Evolutionary conservation across 2,113 vertebrate genomes (phyloP), one percentile per base, ranked within the genome.

Genomic region (Lutjanus erythropterus): DNA sequence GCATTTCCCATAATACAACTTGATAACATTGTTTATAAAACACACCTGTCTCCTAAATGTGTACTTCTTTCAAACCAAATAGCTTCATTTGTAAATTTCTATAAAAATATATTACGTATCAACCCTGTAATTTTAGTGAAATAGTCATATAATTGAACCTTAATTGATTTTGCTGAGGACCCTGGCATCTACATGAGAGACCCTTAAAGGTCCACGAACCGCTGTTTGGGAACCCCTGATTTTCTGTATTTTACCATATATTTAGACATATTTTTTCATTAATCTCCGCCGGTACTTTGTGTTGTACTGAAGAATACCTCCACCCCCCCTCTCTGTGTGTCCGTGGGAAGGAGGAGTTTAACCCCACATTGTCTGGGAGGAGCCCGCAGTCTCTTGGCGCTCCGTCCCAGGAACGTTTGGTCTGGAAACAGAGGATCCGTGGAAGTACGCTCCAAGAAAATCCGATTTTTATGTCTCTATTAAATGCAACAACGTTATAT

Each of bases 311-410:
- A 6, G 37, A 25, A 15, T 46, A 14, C 66, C 3, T 52, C 84
- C 81, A 46, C 1, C 52, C 37, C 82, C 84, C 76, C 76, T 70
- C 62, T 44, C 83, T 16, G 52, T 0, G 46, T 55, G 72, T 79
- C 78, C 69, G 72, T 46, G 39, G 68, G 80, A 86, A 85, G 93
- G 93, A 91, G 93, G 91, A 90, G 93, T 93, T 91, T 88, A 92
- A 88, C 91, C 91, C 91, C 84, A 86, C 88, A 84, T 50, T 89
- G 88, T 89, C 89, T 91, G 92, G 90, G 88, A 93, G 90, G 93
- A 93, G 92, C 68, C 85, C 81, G 78, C 74, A 69, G 69, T 84
- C 85, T 89, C 83, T 47, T 21, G 77, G 83, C 82, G 78, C 79
- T 83, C 69, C 52, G 87, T 91, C 88, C 85, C 75, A 11, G 46